A percentile compares a stretch with the other conserved stretches of the same genome.
Evolutionary conservation across 2,888 invertebrate species (phyloP).

Genomic region (Protophormia terraenovae): DNA sequence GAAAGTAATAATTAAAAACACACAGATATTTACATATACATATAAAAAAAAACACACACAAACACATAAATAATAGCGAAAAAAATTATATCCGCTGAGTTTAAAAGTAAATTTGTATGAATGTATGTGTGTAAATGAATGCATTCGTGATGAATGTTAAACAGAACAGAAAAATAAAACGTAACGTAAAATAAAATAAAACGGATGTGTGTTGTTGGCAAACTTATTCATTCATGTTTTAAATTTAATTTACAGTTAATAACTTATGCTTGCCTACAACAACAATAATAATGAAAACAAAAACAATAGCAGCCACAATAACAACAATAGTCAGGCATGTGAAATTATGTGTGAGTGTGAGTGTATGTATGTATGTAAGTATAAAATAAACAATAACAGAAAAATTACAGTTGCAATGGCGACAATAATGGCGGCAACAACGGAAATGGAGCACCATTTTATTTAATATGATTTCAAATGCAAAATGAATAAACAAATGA

Average conservation of each 20-base stretch:
- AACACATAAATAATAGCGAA: not conserved
- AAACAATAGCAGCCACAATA: not conserved
- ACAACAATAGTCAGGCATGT: not conserved
- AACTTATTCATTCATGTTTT: conserved; percentile 62
- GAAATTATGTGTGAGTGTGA: not conserved
- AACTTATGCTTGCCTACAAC: conserved; percentile 60
- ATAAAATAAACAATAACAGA: conserved; percentile 36
- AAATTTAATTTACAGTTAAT: conserved; percentile 70
- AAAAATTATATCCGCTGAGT: conserved; percentile 22
- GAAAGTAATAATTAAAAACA: conserved; percentile 59
- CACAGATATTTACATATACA: not conserved
- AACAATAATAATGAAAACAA: conserved; percentile 31
- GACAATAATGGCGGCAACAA: conserved; percentile 64
- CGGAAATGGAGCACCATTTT: conserved; percentile 62
- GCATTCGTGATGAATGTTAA: conserved; percentile 16
- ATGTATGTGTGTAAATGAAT: conserved; percentile 8
- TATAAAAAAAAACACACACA: not conserved
- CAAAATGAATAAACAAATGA: conserved; percentile 21
- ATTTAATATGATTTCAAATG: conserved; percentile 29
- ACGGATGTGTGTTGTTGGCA: conserved; percentile 59
- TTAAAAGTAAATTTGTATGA: not conserved
- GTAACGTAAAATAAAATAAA: not conserved
- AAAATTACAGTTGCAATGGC: conserved; percentile 57
- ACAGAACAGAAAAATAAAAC: conserved; percentile 2
- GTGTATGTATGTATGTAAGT: not conserved